Evolutionary conservation across 1,140 invertebrate genomes (phyloP).

Genomic region (Idris sp.): DNA sequence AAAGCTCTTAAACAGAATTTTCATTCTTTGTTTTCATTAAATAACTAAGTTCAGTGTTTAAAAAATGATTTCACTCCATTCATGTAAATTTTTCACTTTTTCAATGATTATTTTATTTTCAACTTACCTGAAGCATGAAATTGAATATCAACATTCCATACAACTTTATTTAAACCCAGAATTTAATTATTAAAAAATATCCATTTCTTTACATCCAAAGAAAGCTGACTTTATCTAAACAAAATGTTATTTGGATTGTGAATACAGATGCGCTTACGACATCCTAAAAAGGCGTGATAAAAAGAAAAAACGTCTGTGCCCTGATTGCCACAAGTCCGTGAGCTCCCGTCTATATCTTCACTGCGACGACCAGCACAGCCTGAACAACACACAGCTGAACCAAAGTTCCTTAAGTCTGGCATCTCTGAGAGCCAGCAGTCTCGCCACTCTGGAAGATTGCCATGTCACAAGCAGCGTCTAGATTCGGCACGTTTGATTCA

Average conservation of each 20-base stretch:
- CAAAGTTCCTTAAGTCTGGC: slow-evolving; percentile 78
- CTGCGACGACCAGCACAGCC: slow-evolving; percentile 75
- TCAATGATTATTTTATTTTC: too few relatives aligned
- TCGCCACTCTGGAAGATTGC: slow-evolving; percentile 76
- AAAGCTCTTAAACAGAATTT: too few relatives aligned
- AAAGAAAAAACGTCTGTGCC: slow-evolving; percentile 81
- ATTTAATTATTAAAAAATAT: too few relatives aligned
- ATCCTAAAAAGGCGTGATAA: slow-evolving; percentile 83
- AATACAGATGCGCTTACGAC: slow-evolving; percentile 83
- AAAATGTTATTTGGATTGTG: slow-evolving; percentile 52
- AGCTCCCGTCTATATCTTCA: slow-evolving; percentile 80
- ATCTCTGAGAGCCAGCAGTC: slow-evolving; percentile 75
- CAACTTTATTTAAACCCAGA: too few relatives aligned
- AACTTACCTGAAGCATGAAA: too few relatives aligned
- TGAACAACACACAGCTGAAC: slow-evolving; percentile 74
- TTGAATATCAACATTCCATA: too few relatives aligned
- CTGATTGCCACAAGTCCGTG: slow-evolving; percentile 82
- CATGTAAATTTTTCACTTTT: too few relatives aligned
- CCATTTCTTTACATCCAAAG: too few relatives aligned
- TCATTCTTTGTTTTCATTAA: too few relatives aligned
- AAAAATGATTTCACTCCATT: too few relatives aligned
- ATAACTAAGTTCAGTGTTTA: too few relatives aligned
- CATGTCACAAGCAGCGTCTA: slow-evolving; percentile 77
- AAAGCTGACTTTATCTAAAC: too few relatives aligned
- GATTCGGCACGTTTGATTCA: slow-evolving; percentile 46